Evolutionary conservation across 2,888 invertebrate genomes (phyloP).

Genomic region (Acanthosepion lycidas): DNA sequence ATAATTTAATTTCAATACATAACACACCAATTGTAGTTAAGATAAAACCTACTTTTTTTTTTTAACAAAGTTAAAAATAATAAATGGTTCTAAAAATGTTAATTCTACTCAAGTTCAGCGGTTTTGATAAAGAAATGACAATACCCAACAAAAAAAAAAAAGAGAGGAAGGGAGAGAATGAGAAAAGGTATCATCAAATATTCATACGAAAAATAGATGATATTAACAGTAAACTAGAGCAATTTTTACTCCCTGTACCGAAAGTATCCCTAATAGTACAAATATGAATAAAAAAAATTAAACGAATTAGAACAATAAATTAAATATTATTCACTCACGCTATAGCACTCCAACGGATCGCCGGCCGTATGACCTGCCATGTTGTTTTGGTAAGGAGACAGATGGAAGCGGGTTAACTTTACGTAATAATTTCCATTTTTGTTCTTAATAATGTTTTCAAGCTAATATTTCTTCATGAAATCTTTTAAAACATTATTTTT

Average conservation of each 20-base stretch:
- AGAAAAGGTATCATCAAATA: background rate
- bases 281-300: background rate
- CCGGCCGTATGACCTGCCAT: slow-evolving; percentile 74
- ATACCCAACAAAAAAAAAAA: background rate
- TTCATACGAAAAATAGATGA: background rate
- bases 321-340: slow-evolving; percentile 61
- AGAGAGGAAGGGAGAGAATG: background rate
- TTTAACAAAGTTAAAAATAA: no score
- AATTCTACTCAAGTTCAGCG: background rate
- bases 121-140: background rate
- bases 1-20: background rate
- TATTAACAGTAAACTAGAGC: background rate
- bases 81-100: background rate
- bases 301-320: background rate
- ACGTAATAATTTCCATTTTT: slow-evolving; percentile 40
- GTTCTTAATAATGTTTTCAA: background rate
- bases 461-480: background rate
- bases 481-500: background rate
- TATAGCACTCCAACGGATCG: slow-evolving; percentile 73
- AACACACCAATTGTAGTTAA: background rate
- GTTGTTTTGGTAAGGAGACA: slow-evolving; percentile 52
- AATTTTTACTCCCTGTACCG: background rate
- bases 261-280: background rate
- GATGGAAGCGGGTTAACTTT: background rate
- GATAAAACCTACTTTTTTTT: background rate